Conservation (phyloP, 1,140 invertebrate species). For the Macrosteles quadrilineatus region DNA sequence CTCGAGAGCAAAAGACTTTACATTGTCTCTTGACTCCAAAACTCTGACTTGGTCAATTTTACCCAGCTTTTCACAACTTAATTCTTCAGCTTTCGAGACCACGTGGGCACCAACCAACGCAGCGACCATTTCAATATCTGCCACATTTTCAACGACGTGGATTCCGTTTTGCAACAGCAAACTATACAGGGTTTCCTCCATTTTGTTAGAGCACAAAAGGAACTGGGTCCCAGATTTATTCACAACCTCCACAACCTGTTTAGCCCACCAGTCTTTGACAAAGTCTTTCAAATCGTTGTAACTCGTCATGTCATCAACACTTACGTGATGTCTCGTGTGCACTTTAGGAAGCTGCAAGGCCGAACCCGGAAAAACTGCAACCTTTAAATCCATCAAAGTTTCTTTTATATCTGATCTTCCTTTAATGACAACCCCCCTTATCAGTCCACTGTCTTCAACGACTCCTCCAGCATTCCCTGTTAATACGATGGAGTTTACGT, state of each 20-base stretch:
- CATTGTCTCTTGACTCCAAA: neutral
- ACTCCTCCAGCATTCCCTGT: neutral
- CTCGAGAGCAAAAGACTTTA: neutral
- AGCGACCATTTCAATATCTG: conserved; percentile 5
- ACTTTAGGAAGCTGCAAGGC: neutral
- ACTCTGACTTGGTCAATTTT: neutral
- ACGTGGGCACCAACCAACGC: neutral
- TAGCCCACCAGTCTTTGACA: neutral
- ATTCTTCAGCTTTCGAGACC: neutral
- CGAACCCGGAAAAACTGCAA: neutral
- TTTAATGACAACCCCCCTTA: neutral
- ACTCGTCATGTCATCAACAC: neutral
- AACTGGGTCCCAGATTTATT: neutral
- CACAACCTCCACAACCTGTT: neutral
- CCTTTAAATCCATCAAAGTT: neutral
- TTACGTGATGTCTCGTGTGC: conserved; percentile 1
- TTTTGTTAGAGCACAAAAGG: neutral
- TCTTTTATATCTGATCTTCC: neutral
- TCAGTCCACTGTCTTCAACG: neutral
- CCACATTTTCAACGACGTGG: neutral
- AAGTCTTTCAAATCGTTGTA: neutral
- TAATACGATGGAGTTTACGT: neutral
- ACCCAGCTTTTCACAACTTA: neutral
- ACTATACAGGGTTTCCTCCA: neutral
- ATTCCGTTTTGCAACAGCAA: neutral